phyloP scores from a whole-genome alignment of 2,113 vertebrate species.

The Rattus rattus region DNA sequence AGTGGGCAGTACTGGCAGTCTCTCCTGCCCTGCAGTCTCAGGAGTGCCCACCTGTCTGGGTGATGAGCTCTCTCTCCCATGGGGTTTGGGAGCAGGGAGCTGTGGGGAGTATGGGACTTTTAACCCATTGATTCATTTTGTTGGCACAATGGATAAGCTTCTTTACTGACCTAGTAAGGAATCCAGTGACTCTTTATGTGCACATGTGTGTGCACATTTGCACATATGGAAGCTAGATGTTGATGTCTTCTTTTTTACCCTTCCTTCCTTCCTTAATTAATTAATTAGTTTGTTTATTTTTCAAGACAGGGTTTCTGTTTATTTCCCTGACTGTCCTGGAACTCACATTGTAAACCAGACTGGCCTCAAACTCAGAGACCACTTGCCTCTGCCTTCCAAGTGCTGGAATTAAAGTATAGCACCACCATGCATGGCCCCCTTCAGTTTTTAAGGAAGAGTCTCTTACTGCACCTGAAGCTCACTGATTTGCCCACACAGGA shows the following conservation, averaged over 20 bases:
- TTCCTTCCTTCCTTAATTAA: not conserved
- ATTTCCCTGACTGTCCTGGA: not conserved
- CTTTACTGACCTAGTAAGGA: not conserved
- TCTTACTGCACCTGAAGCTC: not conserved
- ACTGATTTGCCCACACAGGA: not conserved
- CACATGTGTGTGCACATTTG: not conserved
- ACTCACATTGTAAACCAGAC: not conserved
- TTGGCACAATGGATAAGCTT: not conserved
- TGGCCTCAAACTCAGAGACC: not conserved
- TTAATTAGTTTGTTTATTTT: not conserved
- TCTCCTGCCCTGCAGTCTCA: no score
- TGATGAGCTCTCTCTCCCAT: no score
- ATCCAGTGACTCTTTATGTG: not conserved
- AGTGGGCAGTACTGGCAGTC: no score
- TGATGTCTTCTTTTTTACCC: not conserved
- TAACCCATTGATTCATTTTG: not conserved
- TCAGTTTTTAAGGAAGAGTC: not conserved
- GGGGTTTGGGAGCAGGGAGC: no score
- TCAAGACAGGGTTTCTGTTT: not conserved
- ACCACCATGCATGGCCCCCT: not conserved
- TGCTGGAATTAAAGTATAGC: not conserved
- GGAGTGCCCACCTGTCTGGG: no score
- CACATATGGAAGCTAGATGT: not conserved
- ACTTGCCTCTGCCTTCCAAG: fast-evolving
- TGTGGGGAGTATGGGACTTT: not conserved